Evolutionary conservation across 2,797 vertebrate species (phyloP).

Genomic region (Phataginus tricuspis): DNA sequence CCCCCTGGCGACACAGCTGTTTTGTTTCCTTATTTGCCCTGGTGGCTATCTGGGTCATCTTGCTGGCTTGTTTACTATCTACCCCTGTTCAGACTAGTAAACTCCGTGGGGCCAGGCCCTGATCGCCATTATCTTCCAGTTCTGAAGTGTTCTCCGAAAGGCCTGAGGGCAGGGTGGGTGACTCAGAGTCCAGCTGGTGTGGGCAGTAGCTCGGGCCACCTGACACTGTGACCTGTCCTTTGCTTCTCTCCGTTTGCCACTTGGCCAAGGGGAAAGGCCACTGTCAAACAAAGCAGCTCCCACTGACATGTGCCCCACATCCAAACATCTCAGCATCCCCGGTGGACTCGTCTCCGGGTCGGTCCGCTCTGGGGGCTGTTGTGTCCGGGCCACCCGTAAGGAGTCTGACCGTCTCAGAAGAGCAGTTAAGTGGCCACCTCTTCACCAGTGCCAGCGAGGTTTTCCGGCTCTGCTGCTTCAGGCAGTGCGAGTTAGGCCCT

Average conservation of each 20-base stretch:
- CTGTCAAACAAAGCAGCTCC: slow-evolving; percentile 78
- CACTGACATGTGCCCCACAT: slow-evolving; percentile 82
- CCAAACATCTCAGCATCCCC: slow-evolving; percentile 78
- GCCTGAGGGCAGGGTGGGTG: not conserved
- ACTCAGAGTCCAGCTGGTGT: not conserved
- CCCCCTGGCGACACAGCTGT: not conserved
- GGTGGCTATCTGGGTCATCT: not conserved
- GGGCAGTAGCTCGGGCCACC: not conserved
- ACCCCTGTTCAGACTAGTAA: not conserved
- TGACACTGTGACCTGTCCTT: slow-evolving; percentile 38
- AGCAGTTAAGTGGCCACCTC: slow-evolving; percentile 81
- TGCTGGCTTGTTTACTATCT: not conserved
- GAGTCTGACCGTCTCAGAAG: slow-evolving; percentile 84
- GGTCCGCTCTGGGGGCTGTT: slow-evolving; percentile 78
- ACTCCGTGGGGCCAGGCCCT: not conserved
- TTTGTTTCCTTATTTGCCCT: not conserved
- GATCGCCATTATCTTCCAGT: not conserved
- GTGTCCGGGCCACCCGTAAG: slow-evolving; percentile 83
- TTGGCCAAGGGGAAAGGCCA: slow-evolving; percentile 73
- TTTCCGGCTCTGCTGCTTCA: slow-evolving; percentile 84
- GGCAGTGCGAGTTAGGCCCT: slow-evolving; percentile 78
- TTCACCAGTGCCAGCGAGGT: slow-evolving; percentile 83
- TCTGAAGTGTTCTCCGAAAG: not conserved
- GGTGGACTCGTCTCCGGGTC: slow-evolving; percentile 75
- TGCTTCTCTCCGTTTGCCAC: slow-evolving; percentile 80